phyloP scores from a whole-genome alignment of 1,140 invertebrate genomes.

The Atta texana region DNA sequence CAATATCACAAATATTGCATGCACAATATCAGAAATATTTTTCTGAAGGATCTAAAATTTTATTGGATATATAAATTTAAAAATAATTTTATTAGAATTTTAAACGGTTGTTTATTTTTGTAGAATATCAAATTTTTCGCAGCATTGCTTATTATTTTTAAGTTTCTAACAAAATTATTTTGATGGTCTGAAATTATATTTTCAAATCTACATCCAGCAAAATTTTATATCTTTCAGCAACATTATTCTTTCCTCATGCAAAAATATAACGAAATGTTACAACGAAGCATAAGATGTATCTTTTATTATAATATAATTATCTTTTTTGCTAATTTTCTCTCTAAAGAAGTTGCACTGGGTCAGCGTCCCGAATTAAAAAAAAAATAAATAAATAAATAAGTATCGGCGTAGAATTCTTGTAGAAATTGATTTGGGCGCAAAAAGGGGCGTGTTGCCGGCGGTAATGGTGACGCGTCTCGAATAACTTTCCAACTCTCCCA shows the following conservation, averaged over 20 bases:
- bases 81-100: too few species aligned
- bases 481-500: slow-evolving; percentile 62
- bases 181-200: too few species aligned
- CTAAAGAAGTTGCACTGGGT: background rate
- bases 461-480: slow-evolving; percentile 57
- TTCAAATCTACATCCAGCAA: too few species aligned
- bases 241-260: background rate
- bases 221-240: too few species aligned
- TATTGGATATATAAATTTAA: too few species aligned
- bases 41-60: too few species aligned
- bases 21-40: too few species aligned
- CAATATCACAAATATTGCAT: too few species aligned
- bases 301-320: background rate
- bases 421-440: slow-evolving; percentile 51
- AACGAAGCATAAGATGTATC: background rate
- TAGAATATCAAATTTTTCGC: too few species aligned
- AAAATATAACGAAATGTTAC: background rate
- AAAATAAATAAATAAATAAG: background rate
- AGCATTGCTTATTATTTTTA: too few species aligned
- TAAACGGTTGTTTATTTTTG: too few species aligned
- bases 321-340: background rate
- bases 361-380: background rate
- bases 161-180: too few species aligned
- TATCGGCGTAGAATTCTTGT: slow-evolving; percentile 5
- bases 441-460: slow-evolving; percentile 50